Evolutionary conservation across 2,113 vertebrate genomes (phyloP).

Genomic region (Nesospiza acunhae): DNA sequence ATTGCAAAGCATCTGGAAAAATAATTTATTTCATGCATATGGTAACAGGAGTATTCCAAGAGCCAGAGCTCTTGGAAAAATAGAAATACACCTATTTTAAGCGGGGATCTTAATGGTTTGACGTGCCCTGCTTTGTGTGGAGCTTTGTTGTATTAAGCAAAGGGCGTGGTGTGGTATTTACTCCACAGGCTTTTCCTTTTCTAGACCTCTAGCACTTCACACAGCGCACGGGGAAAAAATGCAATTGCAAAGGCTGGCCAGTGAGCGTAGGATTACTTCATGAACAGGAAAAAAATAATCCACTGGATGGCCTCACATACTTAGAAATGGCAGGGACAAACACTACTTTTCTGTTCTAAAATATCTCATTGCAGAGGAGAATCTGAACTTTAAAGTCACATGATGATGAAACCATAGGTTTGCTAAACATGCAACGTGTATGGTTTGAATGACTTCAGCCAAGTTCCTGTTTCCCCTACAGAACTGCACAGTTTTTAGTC

Average conservation of each 20-base stretch:
- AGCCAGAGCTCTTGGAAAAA: not conserved
- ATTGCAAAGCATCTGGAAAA: not conserved
- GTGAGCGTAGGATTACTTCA: not conserved
- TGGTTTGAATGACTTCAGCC: slow-evolving; percentile 41
- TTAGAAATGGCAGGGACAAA: slow-evolving; percentile 28
- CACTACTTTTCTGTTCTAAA: slow-evolving; percentile 59
- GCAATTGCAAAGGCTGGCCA: not conserved
- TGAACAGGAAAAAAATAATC: not conserved
- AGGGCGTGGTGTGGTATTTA: not conserved
- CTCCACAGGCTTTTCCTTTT: slow-evolving; percentile 17
- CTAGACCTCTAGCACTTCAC: slow-evolving; percentile 28
- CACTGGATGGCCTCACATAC: slow-evolving; percentile 60
- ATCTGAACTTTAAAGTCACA: slow-evolving; percentile 62
- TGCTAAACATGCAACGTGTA: slow-evolving; percentile 56
- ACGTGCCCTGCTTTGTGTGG: not conserved
- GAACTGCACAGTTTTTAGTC: slow-evolving; percentile 26
- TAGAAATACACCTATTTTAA: not conserved
- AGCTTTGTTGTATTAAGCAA: not conserved
- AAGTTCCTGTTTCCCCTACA: slow-evolving; percentile 52
- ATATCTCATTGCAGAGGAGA: slow-evolving; percentile 12
- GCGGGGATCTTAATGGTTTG: not conserved
- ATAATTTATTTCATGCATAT: not conserved
- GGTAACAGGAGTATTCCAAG: not conserved
- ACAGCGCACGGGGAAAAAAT: not conserved
- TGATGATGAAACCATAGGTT: slow-evolving; percentile 61